A percentile compares a stretch with the other conserved stretches of the same genome.
phyloP scores from a whole-genome alignment of 2,113 vertebrate species.

The Hemiscyllium ocellatum region DNA sequence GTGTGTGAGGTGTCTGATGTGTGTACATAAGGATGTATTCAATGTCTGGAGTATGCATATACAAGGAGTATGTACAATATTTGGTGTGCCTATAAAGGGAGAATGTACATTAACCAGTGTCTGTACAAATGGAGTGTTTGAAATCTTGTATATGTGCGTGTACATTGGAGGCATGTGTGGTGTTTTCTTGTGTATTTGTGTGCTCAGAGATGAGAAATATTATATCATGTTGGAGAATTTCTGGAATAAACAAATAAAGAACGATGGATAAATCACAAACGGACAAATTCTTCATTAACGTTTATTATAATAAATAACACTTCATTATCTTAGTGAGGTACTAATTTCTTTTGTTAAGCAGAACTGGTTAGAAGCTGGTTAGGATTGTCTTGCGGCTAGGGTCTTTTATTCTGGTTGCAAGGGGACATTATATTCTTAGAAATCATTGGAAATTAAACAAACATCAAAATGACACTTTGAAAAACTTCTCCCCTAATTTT shows the following conservation, averaged over 20 bases:
- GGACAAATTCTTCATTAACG: constrained; percentile 29
- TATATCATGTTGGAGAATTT: no score
- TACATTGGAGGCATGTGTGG: neutral
- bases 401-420: neutral
- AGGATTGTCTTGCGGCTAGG: neutral
- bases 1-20: no score
- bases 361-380: constrained; percentile 24
- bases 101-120: no score
- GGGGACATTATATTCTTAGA: neutral
- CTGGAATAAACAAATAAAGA: neutral
- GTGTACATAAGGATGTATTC: no score
- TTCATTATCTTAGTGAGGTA: constrained; percentile 31
- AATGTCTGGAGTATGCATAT: no score
- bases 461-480: neutral
- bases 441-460: neutral
- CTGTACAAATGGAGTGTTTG: no score
- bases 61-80: no score
- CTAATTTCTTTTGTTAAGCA: constrained; percentile 27
- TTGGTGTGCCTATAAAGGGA: no score
- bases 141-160: no score
- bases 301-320: constrained; percentile 37
- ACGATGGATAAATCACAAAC: neutral
- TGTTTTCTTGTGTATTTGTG: neutral
- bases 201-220: neutral
- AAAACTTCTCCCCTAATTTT: constrained; percentile 17